Percentiles rank a stretch among this genome's conserved stretches.
Conservation (phyloP, 1,140 invertebrate species). For the Drosophila sproati region DNA sequence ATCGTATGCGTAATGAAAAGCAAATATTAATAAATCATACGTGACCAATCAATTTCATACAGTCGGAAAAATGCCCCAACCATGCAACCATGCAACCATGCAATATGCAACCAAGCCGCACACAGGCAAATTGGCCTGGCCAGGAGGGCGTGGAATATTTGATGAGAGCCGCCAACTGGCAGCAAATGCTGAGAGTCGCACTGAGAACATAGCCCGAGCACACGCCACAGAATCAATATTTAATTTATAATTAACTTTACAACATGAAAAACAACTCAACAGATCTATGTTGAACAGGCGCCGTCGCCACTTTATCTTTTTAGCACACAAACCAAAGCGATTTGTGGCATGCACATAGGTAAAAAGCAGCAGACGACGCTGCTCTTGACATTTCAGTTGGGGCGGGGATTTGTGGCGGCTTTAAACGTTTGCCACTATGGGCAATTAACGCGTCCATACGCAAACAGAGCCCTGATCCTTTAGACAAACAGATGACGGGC, state of each 20-base stretch:
- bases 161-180: constrained; percentile 41
- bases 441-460: constrained; percentile 79
- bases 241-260: constrained; percentile 84
- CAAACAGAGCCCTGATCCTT: constrained; percentile 78
- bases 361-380: constrained; percentile 37
- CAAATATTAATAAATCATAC: constrained; percentile 83
- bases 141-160: constrained; percentile 15
- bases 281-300: constrained; percentile 10
- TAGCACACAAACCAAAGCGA: constrained; percentile 52
- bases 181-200: constrained; percentile 13
- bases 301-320: constrained; percentile 64
- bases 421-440: constrained; percentile 82
- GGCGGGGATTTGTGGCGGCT: constrained; percentile 75
- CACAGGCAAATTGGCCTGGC: no score
- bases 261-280: constrained; percentile 73
- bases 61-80: constrained; percentile 23
- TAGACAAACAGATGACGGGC: constrained; percentile 63
- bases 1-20: constrained; percentile 81
- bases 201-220: constrained; percentile 20
- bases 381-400: constrained; percentile 57
- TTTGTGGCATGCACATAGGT: constrained; percentile 36
- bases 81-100: constrained; percentile 10
- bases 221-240: constrained; percentile 79
- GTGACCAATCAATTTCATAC: constrained; percentile 80
- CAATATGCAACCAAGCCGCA: no score